These are phyloP conservation scores for Thalassarche chlororhynchos DNA, from an alignment of 2,113 vertebrate species.

Conservation along the genomic window DNA sequence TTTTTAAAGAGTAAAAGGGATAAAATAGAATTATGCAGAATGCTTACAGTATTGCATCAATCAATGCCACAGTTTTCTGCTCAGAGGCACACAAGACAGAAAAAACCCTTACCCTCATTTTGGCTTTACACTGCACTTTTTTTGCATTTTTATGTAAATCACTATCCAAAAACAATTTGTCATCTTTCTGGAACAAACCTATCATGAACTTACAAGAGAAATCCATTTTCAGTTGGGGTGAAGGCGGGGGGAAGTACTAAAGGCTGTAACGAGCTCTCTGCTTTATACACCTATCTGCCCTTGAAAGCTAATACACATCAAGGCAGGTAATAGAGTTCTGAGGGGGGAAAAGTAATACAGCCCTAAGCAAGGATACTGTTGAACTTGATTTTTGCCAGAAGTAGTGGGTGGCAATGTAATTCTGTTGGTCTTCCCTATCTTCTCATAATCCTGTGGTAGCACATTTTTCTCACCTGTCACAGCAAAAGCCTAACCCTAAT, in stretches of 20 bases:
- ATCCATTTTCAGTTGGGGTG: background rate
- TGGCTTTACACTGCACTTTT: conserved; percentile 4
- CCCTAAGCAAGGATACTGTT: background rate
- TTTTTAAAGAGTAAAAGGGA: background rate
- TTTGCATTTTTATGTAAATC: conserved; percentile 42
- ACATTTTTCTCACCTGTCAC: conserved; percentile 17
- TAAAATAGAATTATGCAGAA: conserved; percentile 9
- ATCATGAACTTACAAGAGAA: background rate
- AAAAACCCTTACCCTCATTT: background rate
- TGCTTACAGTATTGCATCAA: conserved; percentile 46
- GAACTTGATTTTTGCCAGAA: conserved; percentile 29
- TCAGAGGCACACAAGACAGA: conserved; percentile 18
- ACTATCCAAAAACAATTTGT: conserved; percentile 22
- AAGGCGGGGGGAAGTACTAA: background rate
- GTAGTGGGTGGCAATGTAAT: background rate
- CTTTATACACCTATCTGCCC: background rate
- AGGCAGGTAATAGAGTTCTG: conserved; percentile 27
- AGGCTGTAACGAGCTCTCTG: background rate
- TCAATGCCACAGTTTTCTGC: conserved; percentile 53
- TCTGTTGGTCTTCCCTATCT: background rate
- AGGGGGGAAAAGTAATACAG: conserved; percentile 8
- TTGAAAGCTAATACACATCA: conserved; percentile 1
- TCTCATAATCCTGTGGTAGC: background rate
- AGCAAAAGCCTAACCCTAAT: background rate
- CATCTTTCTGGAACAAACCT: background rate